Evolutionary conservation across 2,888 invertebrate species (phyloP), one percentile per base, ranked within the genome.

Genomic region (Drosophila ezoana): DNA sequence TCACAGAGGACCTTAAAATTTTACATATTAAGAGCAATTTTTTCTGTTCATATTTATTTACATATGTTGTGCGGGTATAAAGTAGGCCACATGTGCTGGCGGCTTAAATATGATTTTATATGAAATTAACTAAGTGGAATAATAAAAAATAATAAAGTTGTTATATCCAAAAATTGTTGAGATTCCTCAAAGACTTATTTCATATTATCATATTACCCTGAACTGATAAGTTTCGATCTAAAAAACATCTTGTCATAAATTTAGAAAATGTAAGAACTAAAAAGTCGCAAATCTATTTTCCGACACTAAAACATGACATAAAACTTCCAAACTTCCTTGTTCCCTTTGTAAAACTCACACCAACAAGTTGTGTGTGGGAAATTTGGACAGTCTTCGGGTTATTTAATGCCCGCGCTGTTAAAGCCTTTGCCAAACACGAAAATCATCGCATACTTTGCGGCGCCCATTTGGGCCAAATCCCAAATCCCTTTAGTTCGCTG

Each of bases 401-500:
- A 61, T 80, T 82, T 71, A 75, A 78, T 65, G 58, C 53, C 54
- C 33, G 41, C 33, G 37, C 16, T 41, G 32, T 23, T 35, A 57
- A 66, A 70, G 57, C 62, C 76, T 44, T 40, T 38, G 66, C 16
- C 32, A 58, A 62, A 52, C 52, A 59, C n/a, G 41, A 40, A 52
- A 62, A 65, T 44, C 49, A 53, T 66, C 44, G 66, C 78, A 72
- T 69, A 69, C 51, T 73, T 81, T 61, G 68, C 40, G 78, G 62
- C 60, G 23, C 56, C 65, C 68, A 81, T 87, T 84, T 74, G 65
- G 69, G 44, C 49, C 52, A 81, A 87, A 77, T 87, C 87, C 87
- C 85, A 81, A 87, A 77, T 87, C 87, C 87, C 85, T 78, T 74
- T 68, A 81, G 87, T 78, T 77, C 68, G 75, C 59, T 47, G 44